A percentile compares a stretch with the other conserved stretches of the same genome.
Evolutionary conservation across 2,113 vertebrate genomes (phyloP).

Genomic region (Lepus timidus): DNA sequence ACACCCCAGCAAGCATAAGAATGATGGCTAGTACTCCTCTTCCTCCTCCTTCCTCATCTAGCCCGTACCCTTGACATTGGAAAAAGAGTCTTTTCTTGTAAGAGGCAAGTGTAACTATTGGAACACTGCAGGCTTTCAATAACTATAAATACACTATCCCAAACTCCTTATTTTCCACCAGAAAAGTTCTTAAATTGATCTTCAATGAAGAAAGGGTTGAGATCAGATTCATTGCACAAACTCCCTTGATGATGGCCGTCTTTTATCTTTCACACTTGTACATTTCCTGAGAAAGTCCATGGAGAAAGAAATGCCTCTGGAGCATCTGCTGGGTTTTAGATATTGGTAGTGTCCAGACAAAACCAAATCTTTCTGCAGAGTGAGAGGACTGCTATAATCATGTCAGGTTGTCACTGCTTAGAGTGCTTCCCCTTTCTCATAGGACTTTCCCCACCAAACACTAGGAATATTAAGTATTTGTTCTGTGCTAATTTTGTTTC

Average conservation of each 20-base stretch:
- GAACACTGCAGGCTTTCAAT: not conserved
- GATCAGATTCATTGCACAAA: not conserved
- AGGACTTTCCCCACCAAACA: not conserved
- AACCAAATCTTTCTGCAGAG: too few species aligned
- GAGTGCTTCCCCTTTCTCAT: not conserved
- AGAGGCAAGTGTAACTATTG: not conserved
- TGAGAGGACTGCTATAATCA: accelerated
- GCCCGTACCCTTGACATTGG: not conserved
- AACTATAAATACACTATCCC: not conserved
- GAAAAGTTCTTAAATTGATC: not conserved
- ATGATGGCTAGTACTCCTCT: not conserved
- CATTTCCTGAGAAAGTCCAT: not conserved
- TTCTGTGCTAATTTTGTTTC: not conserved
- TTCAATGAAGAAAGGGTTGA: not conserved
- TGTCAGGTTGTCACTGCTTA: too few species aligned
- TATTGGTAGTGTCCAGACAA: not conserved
- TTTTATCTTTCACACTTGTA: not conserved
- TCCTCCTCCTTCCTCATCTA: not conserved
- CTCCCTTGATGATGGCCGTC: not conserved
- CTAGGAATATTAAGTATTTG: not conserved
- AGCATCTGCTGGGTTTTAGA: not conserved
- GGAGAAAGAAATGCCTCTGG: not conserved
- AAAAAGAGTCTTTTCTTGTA: not conserved
- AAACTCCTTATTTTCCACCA: not conserved
- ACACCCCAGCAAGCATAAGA: not conserved